Conservation (phyloP, 1,140 invertebrate genomes). For the Sitodiplosis mosellana region DNA sequence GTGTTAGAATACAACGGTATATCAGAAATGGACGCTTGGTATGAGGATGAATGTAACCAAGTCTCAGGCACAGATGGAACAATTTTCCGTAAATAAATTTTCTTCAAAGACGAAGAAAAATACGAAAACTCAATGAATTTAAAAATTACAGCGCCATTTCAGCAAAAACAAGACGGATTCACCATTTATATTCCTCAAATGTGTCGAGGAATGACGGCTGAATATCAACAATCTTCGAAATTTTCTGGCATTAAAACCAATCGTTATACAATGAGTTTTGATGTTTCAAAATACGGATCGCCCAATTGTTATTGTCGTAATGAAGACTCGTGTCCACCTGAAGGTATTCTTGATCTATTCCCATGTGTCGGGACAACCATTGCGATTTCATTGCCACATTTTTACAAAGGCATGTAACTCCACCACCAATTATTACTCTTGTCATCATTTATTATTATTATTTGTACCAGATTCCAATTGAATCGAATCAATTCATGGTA, state of each 20-base stretch:
- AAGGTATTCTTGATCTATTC: constrained; percentile 43
- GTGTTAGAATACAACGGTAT: constrained; percentile 41
- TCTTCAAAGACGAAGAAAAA: no score
- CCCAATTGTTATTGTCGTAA: constrained; percentile 47
- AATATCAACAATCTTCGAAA: constrained; percentile 32
- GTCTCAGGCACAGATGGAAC: constrained; percentile 57
- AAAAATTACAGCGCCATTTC: constrained; percentile 46
- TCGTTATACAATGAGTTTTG: constrained; percentile 47
- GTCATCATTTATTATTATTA: no score
- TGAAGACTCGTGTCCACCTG: constrained; percentile 33
- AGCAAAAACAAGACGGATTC: constrained; percentile 37
- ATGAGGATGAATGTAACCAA: constrained; percentile 40
- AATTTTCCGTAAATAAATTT: no score
- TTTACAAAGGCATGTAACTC: constrained; percentile 49
- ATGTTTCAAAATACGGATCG: constrained; percentile 29
- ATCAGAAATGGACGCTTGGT: constrained; percentile 33
- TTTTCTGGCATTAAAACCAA: constrained; percentile 48
- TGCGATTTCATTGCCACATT: constrained; percentile 52
- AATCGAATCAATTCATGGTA: no score
- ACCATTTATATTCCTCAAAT: constrained; percentile 42
- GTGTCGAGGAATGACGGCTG: constrained; percentile 44
- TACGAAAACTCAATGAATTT: no score
- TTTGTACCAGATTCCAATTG: no score
- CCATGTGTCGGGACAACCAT: constrained; percentile 34
- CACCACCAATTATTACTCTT: no score